Conservation (phyloP, 2,888 invertebrate species). For the Omphaloscelis lunosa region DNA sequence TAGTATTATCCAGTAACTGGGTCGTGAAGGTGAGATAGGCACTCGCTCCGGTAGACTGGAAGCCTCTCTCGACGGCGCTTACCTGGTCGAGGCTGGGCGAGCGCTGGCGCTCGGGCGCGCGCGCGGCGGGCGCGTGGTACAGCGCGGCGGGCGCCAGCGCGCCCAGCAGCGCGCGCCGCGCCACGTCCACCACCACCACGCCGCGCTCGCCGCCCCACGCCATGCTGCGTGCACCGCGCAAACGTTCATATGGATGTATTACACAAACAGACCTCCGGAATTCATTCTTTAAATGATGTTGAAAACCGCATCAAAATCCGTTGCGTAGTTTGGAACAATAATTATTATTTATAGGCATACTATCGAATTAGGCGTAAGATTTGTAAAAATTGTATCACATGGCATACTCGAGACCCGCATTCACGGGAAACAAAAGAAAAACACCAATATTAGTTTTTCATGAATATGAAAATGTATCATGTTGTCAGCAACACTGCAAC, state of each 20-base stretch:
- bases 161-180: slow-evolving; percentile 96
- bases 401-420: too few relatives aligned
- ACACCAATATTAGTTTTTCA: too few relatives aligned
- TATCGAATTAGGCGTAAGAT: too few relatives aligned
- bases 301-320: background rate
- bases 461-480: too few relatives aligned
- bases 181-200: slow-evolving; percentile 98
- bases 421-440: too few relatives aligned
- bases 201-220: slow-evolving; percentile 99
- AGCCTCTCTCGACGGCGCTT: background rate
- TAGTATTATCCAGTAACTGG: background rate
- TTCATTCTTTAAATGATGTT: background rate
- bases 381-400: too few relatives aligned
- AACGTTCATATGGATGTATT: too few relatives aligned
- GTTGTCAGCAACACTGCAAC: too few relatives aligned
- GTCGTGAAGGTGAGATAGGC: background rate
- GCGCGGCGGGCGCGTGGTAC: slow-evolving; percentile 94
- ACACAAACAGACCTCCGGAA: too few relatives aligned
- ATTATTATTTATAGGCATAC: too few relatives aligned
- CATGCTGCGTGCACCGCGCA: too few relatives aligned
- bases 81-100: slow-evolving; percentile 97
- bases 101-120: slow-evolving; percentile 92
- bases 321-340: too few relatives aligned
- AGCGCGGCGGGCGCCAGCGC: slow-evolving; percentile 97
- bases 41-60: background rate